Evolutionary conservation across 2,888 invertebrate genomes (phyloP).

Genomic region (Cosmopolites sordidus): DNA sequence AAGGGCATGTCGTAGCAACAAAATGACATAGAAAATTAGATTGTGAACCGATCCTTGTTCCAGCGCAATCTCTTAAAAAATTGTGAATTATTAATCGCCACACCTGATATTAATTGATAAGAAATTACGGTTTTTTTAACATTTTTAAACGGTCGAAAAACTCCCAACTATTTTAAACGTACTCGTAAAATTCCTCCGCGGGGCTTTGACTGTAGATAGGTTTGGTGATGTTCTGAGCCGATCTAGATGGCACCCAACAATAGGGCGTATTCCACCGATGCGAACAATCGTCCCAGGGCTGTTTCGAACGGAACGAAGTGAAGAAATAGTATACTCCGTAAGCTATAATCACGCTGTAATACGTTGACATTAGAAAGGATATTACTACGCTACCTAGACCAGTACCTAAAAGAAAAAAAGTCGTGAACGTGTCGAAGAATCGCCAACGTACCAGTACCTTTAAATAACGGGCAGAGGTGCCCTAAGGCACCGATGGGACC

Average conservation of each 20-base stretch:
- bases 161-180: too few species aligned
- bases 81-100: too few species aligned
- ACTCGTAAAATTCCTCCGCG: constrained; percentile 92
- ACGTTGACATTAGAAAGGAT: constrained; percentile 91
- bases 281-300: constrained; percentile 86
- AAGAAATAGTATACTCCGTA: constrained; percentile 93
- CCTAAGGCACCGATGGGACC: constrained; percentile 89
- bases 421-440: background rate
- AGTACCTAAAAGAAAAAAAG: constrained; percentile 63
- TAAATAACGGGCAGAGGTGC: constrained; percentile 87
- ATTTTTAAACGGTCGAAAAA: too few species aligned
- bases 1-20: too few species aligned
- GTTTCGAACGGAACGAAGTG: constrained; percentile 79
- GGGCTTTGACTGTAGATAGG: constrained; percentile 75
- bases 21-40: too few species aligned
- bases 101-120: too few species aligned
- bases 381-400: constrained; percentile 91
- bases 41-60: too few species aligned
- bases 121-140: too few species aligned
- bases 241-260: constrained; percentile 72
- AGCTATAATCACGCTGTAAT: constrained; percentile 92
- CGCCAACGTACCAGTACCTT: constrained; percentile 60
- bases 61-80: too few species aligned
- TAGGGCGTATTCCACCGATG: constrained; percentile 81
- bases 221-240: constrained; percentile 56